phyloP scores from a whole-genome alignment of 2,113 vertebrate genomes.

The Rattus rattus region DNA sequence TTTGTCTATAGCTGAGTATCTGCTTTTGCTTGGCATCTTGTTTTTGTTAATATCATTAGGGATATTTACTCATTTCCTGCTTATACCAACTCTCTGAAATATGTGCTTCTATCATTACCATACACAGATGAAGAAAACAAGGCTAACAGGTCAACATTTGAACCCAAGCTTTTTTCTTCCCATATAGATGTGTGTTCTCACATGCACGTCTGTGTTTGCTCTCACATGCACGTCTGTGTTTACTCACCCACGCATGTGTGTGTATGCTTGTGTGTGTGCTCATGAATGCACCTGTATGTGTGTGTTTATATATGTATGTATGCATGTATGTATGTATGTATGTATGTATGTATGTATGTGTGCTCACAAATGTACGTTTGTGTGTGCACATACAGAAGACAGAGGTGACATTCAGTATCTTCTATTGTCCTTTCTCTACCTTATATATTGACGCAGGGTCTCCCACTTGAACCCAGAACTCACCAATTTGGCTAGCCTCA shows the following conservation, averaged over 20 bases:
- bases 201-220: not conserved
- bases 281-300: no score
- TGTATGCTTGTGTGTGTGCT: rapidly evolving
- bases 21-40: not conserved
- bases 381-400: rapidly evolving
- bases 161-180: not conserved
- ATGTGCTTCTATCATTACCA: not conserved
- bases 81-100: not conserved
- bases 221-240: rapidly evolving
- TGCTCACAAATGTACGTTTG: rapidly evolving
- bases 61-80: conserved; percentile 18
- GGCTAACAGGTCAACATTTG: not conserved
- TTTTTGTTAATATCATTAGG: not conserved
- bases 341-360: not conserved
- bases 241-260: no score
- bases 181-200: not conserved
- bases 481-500: not conserved
- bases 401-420: not conserved
- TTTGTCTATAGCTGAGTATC: not conserved
- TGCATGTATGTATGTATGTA: not conserved
- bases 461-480: not conserved
- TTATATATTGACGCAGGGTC: not conserved
- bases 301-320: not conserved
- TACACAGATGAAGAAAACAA: not conserved
- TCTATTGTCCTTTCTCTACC: not conserved